Base-by-base conservation (phyloP, 1,140 invertebrate species). In the Meloidogyne chitwoodi region DNA sequence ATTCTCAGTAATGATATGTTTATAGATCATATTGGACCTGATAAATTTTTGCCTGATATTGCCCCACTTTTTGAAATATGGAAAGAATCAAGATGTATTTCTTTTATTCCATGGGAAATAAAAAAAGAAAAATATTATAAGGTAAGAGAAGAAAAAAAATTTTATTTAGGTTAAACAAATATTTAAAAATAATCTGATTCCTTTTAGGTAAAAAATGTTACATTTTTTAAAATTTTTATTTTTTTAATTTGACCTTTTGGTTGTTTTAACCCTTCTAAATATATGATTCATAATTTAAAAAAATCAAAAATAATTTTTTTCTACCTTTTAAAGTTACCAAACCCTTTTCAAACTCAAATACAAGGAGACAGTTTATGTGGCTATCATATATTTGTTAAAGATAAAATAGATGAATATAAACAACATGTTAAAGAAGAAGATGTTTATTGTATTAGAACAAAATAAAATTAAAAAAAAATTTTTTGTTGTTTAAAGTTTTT, bases 361-460 rank as follows among this genome's bases (percentile, higher is more conserved):
- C 71, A 73, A 31, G 71, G 71, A n/a, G 71, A 73, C 56, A 4
- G 19, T 27, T 27, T 38, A 29, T 5, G n/a, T 16, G 71, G 71
- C 48, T 73, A 73, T 63, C 71, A 73, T 34, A 64, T 73, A 27
- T 26, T 73, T 41, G 24, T 27, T 2, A 64, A 73, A 61, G 56
- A 64, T 34, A 56, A 56, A n/a, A 14, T 0, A n/a, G n/a, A 56
- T 56, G 48, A 22, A 6, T 2, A 56, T 22, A n/a, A n/a, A 6
- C 5, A 11, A 34, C 48, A n/a, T 31, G 56, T 10, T 14, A 41
- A 24, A 6, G 31, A 64, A n/a, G 38, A 73, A n/a, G 16, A 14
- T 27, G 56, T 73, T n/a, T 63, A 64, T 73, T 73, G 71, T 63
- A 10, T 73, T 34, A 41, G 71, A 14, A 63, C 48, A 64, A 73